phyloP scores from a whole-genome alignment of 2,888 invertebrate genomes.

The Sarcophaga carnaria region DNA sequence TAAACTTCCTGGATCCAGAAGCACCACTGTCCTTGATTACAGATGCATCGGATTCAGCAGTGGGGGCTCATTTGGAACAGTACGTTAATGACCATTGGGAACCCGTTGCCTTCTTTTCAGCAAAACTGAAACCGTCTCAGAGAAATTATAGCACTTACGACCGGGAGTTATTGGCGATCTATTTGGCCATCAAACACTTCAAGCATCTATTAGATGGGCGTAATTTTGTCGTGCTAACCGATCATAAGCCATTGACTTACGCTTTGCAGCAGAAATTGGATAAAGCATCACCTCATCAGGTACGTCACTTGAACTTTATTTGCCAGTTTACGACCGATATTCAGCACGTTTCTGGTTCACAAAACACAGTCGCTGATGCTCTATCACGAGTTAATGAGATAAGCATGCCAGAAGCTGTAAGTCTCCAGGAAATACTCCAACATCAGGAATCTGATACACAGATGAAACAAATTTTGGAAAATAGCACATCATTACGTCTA shows the following conservation, averaged over 20 bases:
- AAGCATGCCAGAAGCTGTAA: not conserved
- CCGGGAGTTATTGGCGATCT: slow-evolving; percentile 58
- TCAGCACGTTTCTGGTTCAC: slow-evolving; percentile 66
- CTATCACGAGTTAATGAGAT: slow-evolving; percentile 19
- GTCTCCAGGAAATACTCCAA: slow-evolving; percentile 7
- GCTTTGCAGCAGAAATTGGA: slow-evolving; percentile 26
- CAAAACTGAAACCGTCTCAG: slow-evolving; percentile 43
- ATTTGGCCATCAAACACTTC: slow-evolving; percentile 43
- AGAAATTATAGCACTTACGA: slow-evolving; percentile 60
- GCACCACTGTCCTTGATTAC: slow-evolving; percentile 52
- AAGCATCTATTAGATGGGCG: slow-evolving; percentile 18
- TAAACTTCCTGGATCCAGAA: slow-evolving; percentile 38
- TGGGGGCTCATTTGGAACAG: slow-evolving; percentile 65
- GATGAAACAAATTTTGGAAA: slow-evolving; percentile 10
- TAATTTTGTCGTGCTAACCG: slow-evolving; percentile 25
- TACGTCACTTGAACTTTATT: slow-evolving; percentile 25
- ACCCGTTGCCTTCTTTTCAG: slow-evolving; percentile 62
- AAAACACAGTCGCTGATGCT: slow-evolving; percentile 23
- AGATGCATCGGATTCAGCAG: slow-evolving; percentile 42
- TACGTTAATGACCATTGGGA: slow-evolving; percentile 46
- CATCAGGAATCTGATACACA: slow-evolving; percentile 20
- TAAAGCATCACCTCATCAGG: slow-evolving; percentile 26
- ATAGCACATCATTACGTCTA: not conserved
- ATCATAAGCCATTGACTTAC: slow-evolving; percentile 38
- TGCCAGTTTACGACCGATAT: slow-evolving; percentile 71